Evolutionary conservation across 2,888 invertebrate genomes (phyloP).

Genomic region (Sinopyrophorus schimmeli): DNA sequence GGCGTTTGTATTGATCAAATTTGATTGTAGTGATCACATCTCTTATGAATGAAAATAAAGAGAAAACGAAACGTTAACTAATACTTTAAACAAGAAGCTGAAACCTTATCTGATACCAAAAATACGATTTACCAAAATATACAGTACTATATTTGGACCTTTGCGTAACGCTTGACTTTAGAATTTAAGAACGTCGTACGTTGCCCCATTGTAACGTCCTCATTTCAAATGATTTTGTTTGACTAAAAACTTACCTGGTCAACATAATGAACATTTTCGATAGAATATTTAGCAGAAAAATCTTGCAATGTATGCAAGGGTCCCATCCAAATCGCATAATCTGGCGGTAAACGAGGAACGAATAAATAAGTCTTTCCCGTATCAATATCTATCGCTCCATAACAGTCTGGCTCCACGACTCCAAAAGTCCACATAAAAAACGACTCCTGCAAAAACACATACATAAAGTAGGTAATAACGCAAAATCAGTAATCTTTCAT

Average conservation of each 20-base stretch:
- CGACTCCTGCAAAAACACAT: conserved; percentile 80
- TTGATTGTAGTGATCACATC: no score
- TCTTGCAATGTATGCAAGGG: conserved; percentile 71
- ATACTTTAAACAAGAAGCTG: no score
- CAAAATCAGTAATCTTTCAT: no score
- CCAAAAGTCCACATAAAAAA: conserved; percentile 98
- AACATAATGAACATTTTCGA: conserved; percentile 79
- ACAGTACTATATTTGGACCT: conserved; percentile 6
- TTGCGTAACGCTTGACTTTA: conserved; percentile 5
- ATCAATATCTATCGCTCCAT: conserved; percentile 77
- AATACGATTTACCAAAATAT: background rate
- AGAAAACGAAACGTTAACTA: no score
- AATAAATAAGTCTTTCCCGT: conserved; percentile 76
- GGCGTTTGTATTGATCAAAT: no score
- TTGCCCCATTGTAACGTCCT: background rate
- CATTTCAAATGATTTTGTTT: conserved; percentile 1
- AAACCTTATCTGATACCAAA: no score
- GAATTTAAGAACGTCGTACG: conserved; percentile 6
- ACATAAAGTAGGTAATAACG: no score
- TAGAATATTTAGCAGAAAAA: conserved; percentile 77
- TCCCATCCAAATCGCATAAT: conserved; percentile 96
- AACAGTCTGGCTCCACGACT: conserved; percentile 88
- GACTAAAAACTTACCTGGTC: conserved; percentile 65
- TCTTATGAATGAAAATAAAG: no score
- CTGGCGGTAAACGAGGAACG: conserved; percentile 80